Conservation (phyloP, 2,888 invertebrate genomes). For the Harpalus rubripes region DNA sequence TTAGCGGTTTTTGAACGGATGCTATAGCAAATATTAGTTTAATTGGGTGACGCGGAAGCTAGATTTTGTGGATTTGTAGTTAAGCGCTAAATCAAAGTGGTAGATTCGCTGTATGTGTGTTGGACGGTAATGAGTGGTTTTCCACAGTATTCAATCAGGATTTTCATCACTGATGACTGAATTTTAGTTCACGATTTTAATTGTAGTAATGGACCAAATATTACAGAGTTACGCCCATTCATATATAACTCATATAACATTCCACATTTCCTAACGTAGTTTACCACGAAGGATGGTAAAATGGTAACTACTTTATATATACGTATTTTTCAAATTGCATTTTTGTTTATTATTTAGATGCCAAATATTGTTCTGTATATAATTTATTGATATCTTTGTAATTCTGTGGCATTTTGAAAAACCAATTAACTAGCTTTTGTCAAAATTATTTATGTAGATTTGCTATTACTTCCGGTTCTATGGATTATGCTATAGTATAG, state of each 20-base stretch:
- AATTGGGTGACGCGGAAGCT: conserved; percentile 19
- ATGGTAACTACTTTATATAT: no score
- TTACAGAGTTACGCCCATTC: not conserved
- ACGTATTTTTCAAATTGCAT: no score
- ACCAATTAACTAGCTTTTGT: no score
- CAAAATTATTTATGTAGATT: no score
- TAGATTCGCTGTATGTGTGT: conserved; percentile 4
- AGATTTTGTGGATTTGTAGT: conserved; percentile 20
- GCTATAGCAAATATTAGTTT: conserved; percentile 31
- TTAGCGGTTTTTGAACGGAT: conserved; percentile 23
- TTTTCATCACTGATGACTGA: conserved; percentile 8
- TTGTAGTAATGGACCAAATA: not conserved
- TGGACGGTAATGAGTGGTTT: conserved; percentile 20
- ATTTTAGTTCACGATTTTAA: conserved; percentile 24
- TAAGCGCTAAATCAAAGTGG: conserved; percentile 26
- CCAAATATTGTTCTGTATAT: no score
- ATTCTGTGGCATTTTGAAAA: no score
- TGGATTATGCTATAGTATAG: no score
- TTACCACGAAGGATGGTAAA: no score
- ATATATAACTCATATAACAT: not conserved
- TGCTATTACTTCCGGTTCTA: no score
- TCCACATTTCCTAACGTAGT: not conserved
- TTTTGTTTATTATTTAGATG: no score
- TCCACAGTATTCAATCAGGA: not conserved
- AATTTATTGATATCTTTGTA: no score